Conservation (phyloP, 2,888 invertebrate species). For the Spilarctia lutea region DNA sequence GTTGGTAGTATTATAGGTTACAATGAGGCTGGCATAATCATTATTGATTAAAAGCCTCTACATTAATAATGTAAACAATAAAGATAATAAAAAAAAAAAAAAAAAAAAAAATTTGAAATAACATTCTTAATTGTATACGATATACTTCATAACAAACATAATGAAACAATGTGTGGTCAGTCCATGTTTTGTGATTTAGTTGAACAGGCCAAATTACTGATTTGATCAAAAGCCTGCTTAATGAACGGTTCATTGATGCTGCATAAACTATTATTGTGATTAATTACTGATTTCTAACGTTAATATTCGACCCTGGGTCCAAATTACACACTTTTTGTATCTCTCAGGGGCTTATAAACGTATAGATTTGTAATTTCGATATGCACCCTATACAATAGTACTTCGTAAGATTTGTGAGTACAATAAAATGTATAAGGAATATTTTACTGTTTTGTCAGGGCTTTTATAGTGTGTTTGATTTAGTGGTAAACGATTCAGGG, state of each 20-base stretch:
- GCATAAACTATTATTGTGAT: background rate
- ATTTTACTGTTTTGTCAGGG: conserved; percentile 80
- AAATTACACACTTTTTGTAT: conserved; percentile 8
- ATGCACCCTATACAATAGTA: conserved; percentile 38
- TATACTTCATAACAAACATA: background rate
- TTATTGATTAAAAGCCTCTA: too few relatives aligned
- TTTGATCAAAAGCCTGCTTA: background rate
- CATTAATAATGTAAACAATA: too few relatives aligned
- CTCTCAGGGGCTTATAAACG: background rate
- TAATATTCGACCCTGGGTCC: background rate
- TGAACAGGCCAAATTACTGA: background rate
- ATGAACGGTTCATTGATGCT: background rate
- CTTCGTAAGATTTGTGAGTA: conserved; percentile 66
- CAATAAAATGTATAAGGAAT: conserved; percentile 78
- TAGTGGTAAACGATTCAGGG: conserved; percentile 76
- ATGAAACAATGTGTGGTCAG: background rate
- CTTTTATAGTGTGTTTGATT: conserved; percentile 82
- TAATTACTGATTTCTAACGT: background rate
- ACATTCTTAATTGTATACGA: background rate
- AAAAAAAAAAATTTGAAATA: background rate
- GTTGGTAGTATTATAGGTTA: too few relatives aligned
- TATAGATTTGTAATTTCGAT: conserved; percentile 27
- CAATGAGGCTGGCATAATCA: too few relatives aligned
- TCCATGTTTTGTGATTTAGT: background rate
- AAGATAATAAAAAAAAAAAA: too few relatives aligned